These are phyloP conservation scores for Myotis vivesi DNA, from an alignment of 2,797 vertebrate species.

Conservation along the genomic window DNA sequence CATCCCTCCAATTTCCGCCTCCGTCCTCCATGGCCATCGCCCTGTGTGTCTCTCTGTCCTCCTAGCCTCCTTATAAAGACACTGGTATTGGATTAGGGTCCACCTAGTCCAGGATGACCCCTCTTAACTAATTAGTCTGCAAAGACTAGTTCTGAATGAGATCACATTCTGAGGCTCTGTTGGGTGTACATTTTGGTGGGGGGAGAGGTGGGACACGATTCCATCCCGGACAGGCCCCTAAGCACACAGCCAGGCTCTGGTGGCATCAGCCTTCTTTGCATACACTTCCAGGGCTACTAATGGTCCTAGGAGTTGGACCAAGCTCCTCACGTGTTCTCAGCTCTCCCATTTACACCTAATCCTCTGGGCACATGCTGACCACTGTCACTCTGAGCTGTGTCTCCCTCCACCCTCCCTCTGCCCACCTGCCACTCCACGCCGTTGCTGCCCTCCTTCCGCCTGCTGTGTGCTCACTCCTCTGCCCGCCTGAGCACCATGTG, in stretches of 20 bases:
- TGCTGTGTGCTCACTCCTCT: too few relatives aligned
- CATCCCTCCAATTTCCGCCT: not conserved
- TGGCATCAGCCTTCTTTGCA: not conserved
- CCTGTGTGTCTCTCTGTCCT: not conserved
- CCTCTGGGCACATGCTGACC: not conserved
- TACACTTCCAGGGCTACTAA: not conserved
- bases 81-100: not conserved
- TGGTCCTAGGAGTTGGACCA: not conserved
- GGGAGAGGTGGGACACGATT: not conserved
- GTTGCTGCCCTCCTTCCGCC: rapidly evolving
- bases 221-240: rapidly evolving
- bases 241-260: not conserved
- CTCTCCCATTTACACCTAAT: rapidly evolving
- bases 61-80: not conserved
- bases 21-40: rapidly evolving
- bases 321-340: rapidly evolving
- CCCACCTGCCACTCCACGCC: rapidly evolving
- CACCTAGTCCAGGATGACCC: not conserved
- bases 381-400: not conserved
- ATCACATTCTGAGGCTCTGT: not conserved
- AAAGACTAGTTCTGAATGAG: not conserved
- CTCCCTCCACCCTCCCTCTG: not conserved
- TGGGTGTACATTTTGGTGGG: not conserved
- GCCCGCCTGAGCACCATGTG: rapidly evolving
- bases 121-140: not conserved